phyloP scores from a whole-genome alignment of 2,888 invertebrate genomes.

The Scaptodrosophila latifasciaeformis region DNA sequence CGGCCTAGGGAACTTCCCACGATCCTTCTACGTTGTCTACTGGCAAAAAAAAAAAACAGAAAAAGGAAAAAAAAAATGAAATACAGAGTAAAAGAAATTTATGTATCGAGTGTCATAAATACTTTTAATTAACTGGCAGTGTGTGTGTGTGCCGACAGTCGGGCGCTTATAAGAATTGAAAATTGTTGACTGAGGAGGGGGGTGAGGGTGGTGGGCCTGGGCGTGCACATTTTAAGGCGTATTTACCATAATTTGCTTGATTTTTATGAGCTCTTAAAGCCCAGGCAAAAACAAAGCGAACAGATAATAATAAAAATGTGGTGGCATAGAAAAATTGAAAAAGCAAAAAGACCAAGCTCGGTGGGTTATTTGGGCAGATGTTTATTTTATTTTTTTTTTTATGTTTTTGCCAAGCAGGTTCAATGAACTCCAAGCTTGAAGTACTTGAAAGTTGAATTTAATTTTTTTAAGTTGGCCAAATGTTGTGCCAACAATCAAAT shows the following conservation, averaged over 20 bases:
- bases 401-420: constrained; percentile 30
- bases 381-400: constrained; percentile 12
- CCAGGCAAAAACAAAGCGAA: constrained; percentile 13
- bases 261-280: constrained; percentile 36
- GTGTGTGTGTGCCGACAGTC: constrained; percentile 17
- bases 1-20: constrained; percentile 65
- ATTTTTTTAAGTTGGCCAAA: too few relatives aligned
- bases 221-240: constrained; percentile 50
- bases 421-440: constrained; percentile 45
- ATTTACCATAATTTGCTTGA: constrained; percentile 59
- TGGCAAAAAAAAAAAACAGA: constrained; percentile 1
- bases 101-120: constrained; percentile 42
- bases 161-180: constrained; percentile 33
- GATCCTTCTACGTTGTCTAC: constrained; percentile 66
- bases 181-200: constrained; percentile 6
- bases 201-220: constrained; percentile 15
- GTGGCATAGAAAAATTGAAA: constrained; percentile 23
- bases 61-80: constrained; percentile 39
- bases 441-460: too few relatives aligned
- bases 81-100: too few relatives aligned
- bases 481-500: too few relatives aligned
- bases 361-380: constrained; percentile 49
- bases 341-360: background rate
- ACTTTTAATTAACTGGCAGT: constrained; percentile 55
- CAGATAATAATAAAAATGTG: too few relatives aligned